These are phyloP conservation scores for Hassar affinis DNA, from an alignment of 2,113 vertebrate species.

Conservation along the genomic window DNA sequence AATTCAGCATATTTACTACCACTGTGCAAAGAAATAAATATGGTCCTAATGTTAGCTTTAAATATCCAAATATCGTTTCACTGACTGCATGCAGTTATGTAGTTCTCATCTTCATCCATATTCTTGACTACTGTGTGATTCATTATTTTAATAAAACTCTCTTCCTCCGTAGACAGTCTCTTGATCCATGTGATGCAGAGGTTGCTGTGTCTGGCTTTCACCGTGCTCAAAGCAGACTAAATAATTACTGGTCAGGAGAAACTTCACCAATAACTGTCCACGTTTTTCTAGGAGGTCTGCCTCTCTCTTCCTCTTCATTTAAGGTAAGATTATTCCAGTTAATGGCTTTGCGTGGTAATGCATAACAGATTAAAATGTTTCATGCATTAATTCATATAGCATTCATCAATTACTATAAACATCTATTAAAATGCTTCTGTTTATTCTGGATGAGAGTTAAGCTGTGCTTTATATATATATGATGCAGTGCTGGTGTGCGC, in stretches of 20 bases:
- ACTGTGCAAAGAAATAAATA: conserved; percentile 33
- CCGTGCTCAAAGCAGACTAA: conserved; percentile 57
- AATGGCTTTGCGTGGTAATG: background rate
- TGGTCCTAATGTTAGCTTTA: conserved; percentile 1
- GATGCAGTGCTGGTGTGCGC: background rate
- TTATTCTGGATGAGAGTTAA: background rate
- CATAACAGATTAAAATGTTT: background rate
- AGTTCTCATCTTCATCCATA: background rate
- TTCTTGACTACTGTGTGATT: conserved; percentile 8
- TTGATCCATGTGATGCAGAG: conserved; percentile 76
- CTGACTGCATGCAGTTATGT: background rate
- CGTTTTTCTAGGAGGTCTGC: conserved; percentile 77
- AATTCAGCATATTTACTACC: conserved; percentile 37
- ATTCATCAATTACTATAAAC: background rate
- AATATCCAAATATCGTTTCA: conserved; percentile 14
- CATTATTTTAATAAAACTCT: background rate
- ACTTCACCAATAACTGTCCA: conserved; percentile 63
- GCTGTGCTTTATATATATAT: background rate
- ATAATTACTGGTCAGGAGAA: conserved; percentile 62
- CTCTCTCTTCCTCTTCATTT: conserved; percentile 59
- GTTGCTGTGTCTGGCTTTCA: conserved; percentile 65
- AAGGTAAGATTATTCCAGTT: conserved; percentile 66
- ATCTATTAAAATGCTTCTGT: background rate
- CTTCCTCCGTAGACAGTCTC: conserved; percentile 69
- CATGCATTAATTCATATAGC: background rate